Base-by-base conservation (phyloP, 1,140 invertebrate genomes). In the Magallana ariakensis region DNA sequence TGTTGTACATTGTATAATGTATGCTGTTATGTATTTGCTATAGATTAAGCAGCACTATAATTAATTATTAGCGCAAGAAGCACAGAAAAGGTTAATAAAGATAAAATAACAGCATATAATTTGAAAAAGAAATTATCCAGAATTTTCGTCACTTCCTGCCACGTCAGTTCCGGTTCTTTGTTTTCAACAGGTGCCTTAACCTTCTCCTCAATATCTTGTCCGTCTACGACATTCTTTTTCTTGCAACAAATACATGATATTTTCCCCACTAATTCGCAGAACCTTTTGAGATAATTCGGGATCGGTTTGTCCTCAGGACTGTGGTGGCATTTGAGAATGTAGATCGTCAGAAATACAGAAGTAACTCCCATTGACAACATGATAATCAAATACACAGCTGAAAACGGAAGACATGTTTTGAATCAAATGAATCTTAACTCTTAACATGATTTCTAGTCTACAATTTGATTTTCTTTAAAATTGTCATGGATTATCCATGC, bases 321-420 rank as follows among this genome's bases (percentile, higher is more conserved):
- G 66, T 75, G 66, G 66, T 75, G 66, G 33, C 66, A 75, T 13
- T 86, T 81, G 5, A 88, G 46, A 33, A 88, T 83, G 13, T 80
- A 56, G 46, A 86, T 85, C 3, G 87, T 86, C 22, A 84, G n/a
- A 46, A 88, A 3, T 11, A 86, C 85, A 11, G 87, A 86, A 13
- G 84, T 60, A 16, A 86, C 81, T n/a, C 87, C 87, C 22, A 86
- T 19, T 3, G 85, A 66, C n/a, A 88, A n/a, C 53, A 86, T 86
- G 9, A 88, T 53, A 10, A 88, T 26, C 6, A 88, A 46, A 22
- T 88, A 88, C n/a, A 88, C 56, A 26, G 87, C 87, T 88, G 85
- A 16, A 88, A 26, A 33, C n/a, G 16, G 13, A 82, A 16, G 10
- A 54, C 33, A n/a, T 16, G 0, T 16, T 1, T 60, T 15, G 15